Evolutionary conservation across 1,140 invertebrate genomes (phyloP), one percentile per base, ranked within the genome.

Genomic region (Dendroctonus valens): DNA sequence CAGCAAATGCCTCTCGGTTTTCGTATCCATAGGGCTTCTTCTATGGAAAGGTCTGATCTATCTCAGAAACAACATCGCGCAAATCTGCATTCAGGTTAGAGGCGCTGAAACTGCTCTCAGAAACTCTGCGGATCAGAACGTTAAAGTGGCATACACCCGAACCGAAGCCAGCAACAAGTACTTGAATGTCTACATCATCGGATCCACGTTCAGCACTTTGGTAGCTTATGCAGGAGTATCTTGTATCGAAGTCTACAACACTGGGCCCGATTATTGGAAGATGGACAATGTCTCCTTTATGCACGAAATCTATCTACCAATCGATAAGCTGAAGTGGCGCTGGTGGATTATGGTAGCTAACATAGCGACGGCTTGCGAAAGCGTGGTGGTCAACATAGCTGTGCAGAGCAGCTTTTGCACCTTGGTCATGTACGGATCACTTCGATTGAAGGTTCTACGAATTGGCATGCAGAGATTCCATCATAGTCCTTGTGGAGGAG

Each of bases 271-370:
- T 38, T 60, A 38, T 40, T 60, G 58, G 58, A 38, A 60, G n/a
- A 40, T n/a, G 9, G 48, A 60, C 37, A 59, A 59, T 39, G 58
- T 50, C 5, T 39, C 58, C 5, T 60, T 60, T 60, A 60, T 60
- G 58, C 46, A 49, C 26, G 58, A 60, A 38, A 8, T 60, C 6
- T 60, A 60, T 49, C 14, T 60, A n/a, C 58, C 58, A 11, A 39
- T 60, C 15, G 38, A 60, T n/a, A 60, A n/a, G 15, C 7, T 26
- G 12, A 50, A 60, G 9, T 39, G 39, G n/a, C 40, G 12, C 26
- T 5, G 6, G 3, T 48, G 15, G 26, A 39, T 60, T 49, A 60
- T 60, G 38, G n/a, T 50, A n/a, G 26, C n/a, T 8, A 60, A 60
- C 15, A 50, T 60, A 38, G 48, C 38, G 14, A 60, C 26, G 5